Conservation (phyloP, 2,888 invertebrate species). For the Chloromyia formosa region DNA sequence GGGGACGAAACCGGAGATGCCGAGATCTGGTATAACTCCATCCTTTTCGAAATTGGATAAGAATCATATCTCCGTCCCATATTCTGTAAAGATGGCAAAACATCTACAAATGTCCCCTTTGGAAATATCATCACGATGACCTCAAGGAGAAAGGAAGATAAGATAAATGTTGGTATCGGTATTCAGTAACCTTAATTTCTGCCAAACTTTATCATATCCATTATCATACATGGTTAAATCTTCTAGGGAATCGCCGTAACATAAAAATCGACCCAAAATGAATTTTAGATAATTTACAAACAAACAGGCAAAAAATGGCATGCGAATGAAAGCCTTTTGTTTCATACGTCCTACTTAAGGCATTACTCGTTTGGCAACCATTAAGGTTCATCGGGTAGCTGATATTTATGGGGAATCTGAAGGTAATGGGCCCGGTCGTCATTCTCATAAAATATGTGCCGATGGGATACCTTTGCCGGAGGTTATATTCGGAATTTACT, state of each 20-base stretch:
- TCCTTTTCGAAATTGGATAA: too few species aligned
- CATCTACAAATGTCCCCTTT: neutral
- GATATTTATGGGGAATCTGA: conserved; percentile 32
- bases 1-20: too few species aligned
- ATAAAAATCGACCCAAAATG: conserved; percentile 7
- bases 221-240: neutral
- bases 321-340: conserved; percentile 5
- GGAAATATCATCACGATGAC: neutral
- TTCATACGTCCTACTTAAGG: conserved; percentile 8
- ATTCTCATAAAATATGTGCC: conserved; percentile 31
- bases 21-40: too few species aligned
- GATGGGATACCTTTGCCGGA: conserved; percentile 1
- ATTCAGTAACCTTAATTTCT: conserved; percentile 2
- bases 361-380: conserved; percentile 1
- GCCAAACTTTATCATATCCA: neutral
- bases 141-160: neutral
- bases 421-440: conserved; percentile 20
- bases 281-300: neutral
- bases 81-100: too few species aligned
- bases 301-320: too few species aligned
- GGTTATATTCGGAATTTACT: conserved; percentile 5
- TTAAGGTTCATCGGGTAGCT: conserved; percentile 13
- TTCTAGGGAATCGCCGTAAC: neutral
- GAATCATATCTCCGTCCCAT: too few species aligned
- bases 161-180: neutral